Base-by-base conservation (phyloP, 2,888 invertebrate species). In the Thymelicus acteon region DNA sequence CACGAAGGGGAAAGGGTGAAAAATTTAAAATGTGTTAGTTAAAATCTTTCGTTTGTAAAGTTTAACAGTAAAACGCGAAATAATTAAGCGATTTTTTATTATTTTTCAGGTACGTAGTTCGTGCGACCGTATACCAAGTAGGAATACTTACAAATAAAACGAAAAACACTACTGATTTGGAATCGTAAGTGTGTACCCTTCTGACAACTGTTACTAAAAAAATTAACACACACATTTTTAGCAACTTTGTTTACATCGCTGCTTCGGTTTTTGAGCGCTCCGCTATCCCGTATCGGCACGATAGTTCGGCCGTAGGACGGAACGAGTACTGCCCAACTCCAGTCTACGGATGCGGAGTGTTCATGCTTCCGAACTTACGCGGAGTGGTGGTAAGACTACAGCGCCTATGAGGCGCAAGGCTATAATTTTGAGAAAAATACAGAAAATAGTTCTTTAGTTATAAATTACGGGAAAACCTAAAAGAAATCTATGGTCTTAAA, bases 51-150 rank as follows among this genome's bases (percentile, higher is more conserved):
- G 3, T 31, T 31, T 31, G 5, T 2, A 31, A 31, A 31, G 5
- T 31, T 3, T 1, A 31, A 31, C 31, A 31, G 31, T 31, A 31
- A 31, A 31, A 31, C 1, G 31, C 31, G 6, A 60, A 7, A n/a
- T 15, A 40, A 12, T 60, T n/a, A 13, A 37, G 5, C 31, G 3
- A 2, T 31, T 31, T 31, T 31, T 31, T 31, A 31, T 31, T 6
- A 40, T 44, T 70, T 82, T 80, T 12, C 72, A 91, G 91, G 89
- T 92, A 90, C 72, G 89, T 92, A 0, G 87, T 92, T n/a, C 84
- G 87, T 62, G 92, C 91, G 2, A 90, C 88, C 73, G 88, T 91
- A 0, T 93, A 92, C 73, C 88, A 92, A 86, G 87, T 92, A 10
- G 92, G 92, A 6, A 91, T 92, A n/a, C 70, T 93, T 3, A 90